Percentiles rank a stretch among this genome's conserved stretches.
These are phyloP conservation scores for Asobara japonica DNA, from an alignment of 1,140 invertebrate species.

Conservation along the genomic window DNA sequence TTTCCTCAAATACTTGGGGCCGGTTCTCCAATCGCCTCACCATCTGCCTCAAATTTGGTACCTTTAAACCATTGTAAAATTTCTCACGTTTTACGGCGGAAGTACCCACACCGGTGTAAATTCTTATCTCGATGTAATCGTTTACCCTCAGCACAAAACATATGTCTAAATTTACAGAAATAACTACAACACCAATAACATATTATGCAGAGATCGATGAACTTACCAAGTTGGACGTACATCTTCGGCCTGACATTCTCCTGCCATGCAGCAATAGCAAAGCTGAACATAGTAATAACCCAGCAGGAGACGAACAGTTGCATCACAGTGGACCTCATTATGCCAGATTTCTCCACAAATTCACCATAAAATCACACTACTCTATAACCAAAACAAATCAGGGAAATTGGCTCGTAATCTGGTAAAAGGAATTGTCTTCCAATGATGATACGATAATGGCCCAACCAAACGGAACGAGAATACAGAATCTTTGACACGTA, in stretches of 20 bases:
- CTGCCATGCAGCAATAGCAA: conserved; percentile 75
- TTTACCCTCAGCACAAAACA: no score
- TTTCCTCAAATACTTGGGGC: no score
- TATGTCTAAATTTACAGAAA: no score
- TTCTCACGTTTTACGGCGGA: no score
- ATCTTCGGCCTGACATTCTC: conserved; percentile 88
- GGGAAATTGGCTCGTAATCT: background rate
- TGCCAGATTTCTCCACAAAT: background rate
- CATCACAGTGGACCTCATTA: conserved; percentile 31
- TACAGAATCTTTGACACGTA: no score
- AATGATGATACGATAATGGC: background rate
- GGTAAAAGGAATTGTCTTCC: background rate
- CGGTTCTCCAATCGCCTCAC: no score
- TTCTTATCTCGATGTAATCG: no score
- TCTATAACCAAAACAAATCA: background rate
- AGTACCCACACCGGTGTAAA: no score
- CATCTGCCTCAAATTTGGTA: no score
- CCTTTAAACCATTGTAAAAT: no score
- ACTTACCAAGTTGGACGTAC: conserved; percentile 87
- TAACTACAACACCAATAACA: no score
- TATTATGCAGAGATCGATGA: background rate
- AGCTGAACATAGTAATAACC: conserved; percentile 48
- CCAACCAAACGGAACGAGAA: no score
- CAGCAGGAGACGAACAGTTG: conserved; percentile 39
- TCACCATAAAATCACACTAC: background rate